Conservation (phyloP, 2,888 invertebrate genomes). For the Philereme vetulata region DNA sequence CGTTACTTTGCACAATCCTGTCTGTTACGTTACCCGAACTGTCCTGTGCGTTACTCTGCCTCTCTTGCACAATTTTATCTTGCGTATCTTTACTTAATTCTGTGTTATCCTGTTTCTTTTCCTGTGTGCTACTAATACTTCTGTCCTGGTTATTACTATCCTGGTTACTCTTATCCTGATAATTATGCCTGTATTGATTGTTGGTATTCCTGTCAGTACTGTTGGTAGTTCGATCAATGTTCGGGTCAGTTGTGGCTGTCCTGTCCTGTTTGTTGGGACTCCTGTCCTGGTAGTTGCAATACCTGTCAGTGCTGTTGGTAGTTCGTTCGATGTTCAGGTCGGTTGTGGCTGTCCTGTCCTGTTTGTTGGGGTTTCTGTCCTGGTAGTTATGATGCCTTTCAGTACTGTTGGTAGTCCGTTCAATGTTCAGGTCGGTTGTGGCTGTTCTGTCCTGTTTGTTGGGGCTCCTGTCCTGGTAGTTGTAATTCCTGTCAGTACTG, state of each 20-base stretch:
- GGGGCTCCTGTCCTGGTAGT: not conserved
- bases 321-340: no score
- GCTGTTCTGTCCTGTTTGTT: not conserved
- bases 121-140: constrained; percentile 1
- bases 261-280: not conserved
- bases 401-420: not conserved
- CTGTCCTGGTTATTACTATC: constrained; percentile 7
- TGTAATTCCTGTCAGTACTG: not conserved
- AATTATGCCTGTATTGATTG: not conserved
- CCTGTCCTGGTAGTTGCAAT: not conserved
- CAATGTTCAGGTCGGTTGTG: not conserved
- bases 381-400: not conserved
- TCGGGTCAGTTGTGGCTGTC: no score
- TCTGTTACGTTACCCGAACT: not conserved
- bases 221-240: not conserved
- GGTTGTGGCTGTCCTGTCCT: not conserved
- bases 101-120: not conserved
- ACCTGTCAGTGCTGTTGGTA: no score
- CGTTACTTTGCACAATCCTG: not conserved
- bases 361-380: not conserved
- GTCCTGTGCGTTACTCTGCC: constrained; percentile 1
- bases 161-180: not conserved
- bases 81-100: not conserved
- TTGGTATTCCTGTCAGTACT: not conserved
- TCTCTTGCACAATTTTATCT: not conserved